Percentiles rank a stretch among this genome's conserved stretches.
These are phyloP conservation scores for Amaurobius ferox DNA, from an alignment of 2,888 invertebrate genomes.

Conservation along the genomic window DNA sequence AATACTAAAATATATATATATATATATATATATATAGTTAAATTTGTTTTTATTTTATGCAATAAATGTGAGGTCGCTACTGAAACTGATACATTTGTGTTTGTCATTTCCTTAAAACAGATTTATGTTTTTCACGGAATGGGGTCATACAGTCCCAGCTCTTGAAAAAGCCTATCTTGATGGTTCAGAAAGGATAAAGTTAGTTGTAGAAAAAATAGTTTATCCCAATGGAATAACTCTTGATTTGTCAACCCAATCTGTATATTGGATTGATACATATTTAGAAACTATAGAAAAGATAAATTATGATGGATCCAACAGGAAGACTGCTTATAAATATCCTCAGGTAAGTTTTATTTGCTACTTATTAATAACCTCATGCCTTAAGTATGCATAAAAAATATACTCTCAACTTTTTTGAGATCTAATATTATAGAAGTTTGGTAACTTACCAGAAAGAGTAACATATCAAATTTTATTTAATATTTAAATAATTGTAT, in stretches of 20 bases:
- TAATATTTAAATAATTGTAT: no score
- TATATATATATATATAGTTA: no score
- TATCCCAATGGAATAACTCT: slow-evolving; percentile 86
- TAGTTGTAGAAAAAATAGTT: slow-evolving; percentile 85
- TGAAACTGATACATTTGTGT: no score
- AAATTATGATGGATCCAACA: slow-evolving; percentile 85
- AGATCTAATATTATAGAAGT: no score
- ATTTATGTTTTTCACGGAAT: slow-evolving; percentile 87
- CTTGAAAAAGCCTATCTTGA: slow-evolving; percentile 83
- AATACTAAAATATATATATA: no score
- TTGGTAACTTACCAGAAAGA: no score
- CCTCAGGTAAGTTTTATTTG: slow-evolving; percentile 79
- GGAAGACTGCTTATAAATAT: slow-evolving; percentile 82
- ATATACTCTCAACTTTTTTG: no score
- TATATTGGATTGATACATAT: slow-evolving; percentile 90
- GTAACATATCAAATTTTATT: no score
- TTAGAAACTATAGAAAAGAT: slow-evolving; percentile 87
- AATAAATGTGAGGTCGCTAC: no score
- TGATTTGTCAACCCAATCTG: slow-evolving; percentile 84
- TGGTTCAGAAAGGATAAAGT: slow-evolving; percentile 81
- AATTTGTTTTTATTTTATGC: no score
- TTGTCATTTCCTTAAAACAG: slow-evolving; percentile 77
- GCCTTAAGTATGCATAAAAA: no score
- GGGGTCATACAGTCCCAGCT: slow-evolving; percentile 83
- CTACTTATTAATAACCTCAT: no score